Evolutionary conservation across 2,888 invertebrate species (phyloP).

Genomic region (Chrysodeixis includens): DNA sequence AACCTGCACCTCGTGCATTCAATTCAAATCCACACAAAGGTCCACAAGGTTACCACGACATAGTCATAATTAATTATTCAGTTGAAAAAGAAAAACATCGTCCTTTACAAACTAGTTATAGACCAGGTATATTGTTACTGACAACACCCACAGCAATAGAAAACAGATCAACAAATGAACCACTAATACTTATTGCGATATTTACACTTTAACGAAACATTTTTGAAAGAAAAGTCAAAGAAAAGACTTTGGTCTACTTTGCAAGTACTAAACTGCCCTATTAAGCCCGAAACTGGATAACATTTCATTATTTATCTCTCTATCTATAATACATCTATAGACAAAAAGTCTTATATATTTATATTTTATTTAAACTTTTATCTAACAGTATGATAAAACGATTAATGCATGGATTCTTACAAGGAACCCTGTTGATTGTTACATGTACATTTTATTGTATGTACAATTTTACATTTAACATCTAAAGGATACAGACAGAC

Average conservation of each 20-base stretch:
- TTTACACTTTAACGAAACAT: constrained; percentile 57
- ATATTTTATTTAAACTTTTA: constrained; percentile 43
- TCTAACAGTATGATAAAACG: constrained; percentile 49
- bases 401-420: constrained; percentile 65
- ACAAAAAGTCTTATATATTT: constrained; percentile 52
- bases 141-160: constrained; percentile 35
- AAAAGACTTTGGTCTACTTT: constrained; percentile 46
- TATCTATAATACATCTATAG: constrained; percentile 55
- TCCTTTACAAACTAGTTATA: too few species aligned
- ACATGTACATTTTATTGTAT: constrained; percentile 33
- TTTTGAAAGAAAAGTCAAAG: constrained; percentile 31
- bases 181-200: constrained; percentile 61
- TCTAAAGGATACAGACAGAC: constrained; percentile 48
- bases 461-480: constrained; percentile 54
- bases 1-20: too few species aligned
- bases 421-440: constrained; percentile 69
- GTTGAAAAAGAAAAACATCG: too few species aligned
- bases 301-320: constrained; percentile 49
- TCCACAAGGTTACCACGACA: too few species aligned
- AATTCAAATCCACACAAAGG: too few species aligned
- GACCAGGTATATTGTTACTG: constrained; percentile 41
- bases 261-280: constrained; percentile 59
- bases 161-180: constrained; percentile 43
- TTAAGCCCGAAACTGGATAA: constrained; percentile 61
- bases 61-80: too few species aligned